Evolutionary conservation across 2,888 invertebrate genomes (phyloP).

Genomic region (Ryuthela nishihirai): DNA sequence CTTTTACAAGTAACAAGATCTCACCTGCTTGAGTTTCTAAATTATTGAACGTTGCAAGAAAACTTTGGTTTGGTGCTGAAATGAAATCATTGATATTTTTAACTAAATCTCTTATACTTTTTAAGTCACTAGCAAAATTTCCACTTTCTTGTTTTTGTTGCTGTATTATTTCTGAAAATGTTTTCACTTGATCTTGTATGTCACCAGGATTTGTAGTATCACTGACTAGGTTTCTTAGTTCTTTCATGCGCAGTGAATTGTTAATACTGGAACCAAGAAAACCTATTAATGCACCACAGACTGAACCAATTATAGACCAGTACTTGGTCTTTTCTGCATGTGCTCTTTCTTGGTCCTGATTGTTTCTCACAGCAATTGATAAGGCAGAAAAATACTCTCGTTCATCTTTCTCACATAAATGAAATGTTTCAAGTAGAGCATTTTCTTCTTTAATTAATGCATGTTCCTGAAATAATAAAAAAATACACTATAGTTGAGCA

Average conservation of each 20-base stretch:
- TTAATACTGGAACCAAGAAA: conserved; percentile 65
- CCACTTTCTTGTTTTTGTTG: conserved; percentile 40
- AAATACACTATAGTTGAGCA: too few species aligned
- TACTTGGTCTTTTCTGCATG: conserved; percentile 80
- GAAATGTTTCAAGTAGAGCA: conserved; percentile 59
- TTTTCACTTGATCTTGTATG: conserved; percentile 40
- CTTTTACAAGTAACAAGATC: conserved; percentile 12
- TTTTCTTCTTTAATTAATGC: conserved; percentile 55
- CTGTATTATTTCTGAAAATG: conserved; percentile 19
- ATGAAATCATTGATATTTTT: not conserved
- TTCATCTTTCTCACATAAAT: conserved; percentile 67
- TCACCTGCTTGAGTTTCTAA: conserved; percentile 8
- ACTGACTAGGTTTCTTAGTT: conserved; percentile 61
- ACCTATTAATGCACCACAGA: conserved; percentile 61
- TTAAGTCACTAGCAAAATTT: conserved; percentile 39
- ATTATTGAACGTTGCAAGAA: too few species aligned
- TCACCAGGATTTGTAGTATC: conserved; percentile 48
- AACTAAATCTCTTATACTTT: conserved; percentile 12
- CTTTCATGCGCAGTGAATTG: conserved; percentile 63
- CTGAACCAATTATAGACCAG: conserved; percentile 71
- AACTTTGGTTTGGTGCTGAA: too few species aligned
- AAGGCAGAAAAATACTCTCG: conserved; percentile 68
- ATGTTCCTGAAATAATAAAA: conserved; percentile 58
- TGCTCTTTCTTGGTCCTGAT: conserved; percentile 76
- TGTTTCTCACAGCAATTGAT: conserved; percentile 70